Percentiles rank a stretch among this genome's conserved stretches.
phyloP scores from a whole-genome alignment of 2,113 vertebrate genomes.

The Actenoides lindsayi region DNA sequence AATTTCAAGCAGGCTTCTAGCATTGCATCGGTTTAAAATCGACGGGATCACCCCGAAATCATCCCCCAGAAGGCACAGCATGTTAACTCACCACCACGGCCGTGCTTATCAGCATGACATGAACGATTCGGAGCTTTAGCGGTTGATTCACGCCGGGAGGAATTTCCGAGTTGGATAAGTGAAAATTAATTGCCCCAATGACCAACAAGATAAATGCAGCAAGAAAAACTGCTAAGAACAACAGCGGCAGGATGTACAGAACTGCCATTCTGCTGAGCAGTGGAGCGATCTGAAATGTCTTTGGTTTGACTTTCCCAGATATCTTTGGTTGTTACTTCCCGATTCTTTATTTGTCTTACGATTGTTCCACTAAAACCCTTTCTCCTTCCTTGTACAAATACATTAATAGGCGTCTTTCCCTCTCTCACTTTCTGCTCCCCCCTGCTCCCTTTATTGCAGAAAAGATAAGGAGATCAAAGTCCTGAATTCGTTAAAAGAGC shows the following conservation, averaged over 20 bases:
- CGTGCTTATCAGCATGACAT: slow-evolving; percentile 69
- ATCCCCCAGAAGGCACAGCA: not conserved
- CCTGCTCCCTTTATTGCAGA: not conserved
- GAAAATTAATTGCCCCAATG: slow-evolving; percentile 79
- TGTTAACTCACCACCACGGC: slow-evolving; percentile 78
- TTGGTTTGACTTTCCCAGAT: slow-evolving; percentile 48
- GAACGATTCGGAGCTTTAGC: slow-evolving; percentile 74
- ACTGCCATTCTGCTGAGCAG: slow-evolving; percentile 72
- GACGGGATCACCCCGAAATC: not conserved
- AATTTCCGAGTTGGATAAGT: slow-evolving; percentile 81
- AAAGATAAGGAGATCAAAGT: not conserved
- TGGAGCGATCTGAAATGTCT: not conserved
- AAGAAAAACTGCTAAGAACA: slow-evolving; percentile 72
- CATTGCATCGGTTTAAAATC: not conserved
- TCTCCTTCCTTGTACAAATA: not conserved
- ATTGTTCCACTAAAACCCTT: not conserved
- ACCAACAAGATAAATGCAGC: slow-evolving; percentile 77
- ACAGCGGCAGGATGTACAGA: slow-evolving; percentile 66
- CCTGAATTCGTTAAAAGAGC: not conserved
- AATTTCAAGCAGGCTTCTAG: not conserved
- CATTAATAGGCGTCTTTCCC: not conserved
- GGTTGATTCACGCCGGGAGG: slow-evolving; percentile 76
- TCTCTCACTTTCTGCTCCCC: not conserved
- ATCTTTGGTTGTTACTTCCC: slow-evolving; percentile 44
- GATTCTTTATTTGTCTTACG: not conserved